These are phyloP conservation scores for Drosophila anomalata DNA, from an alignment of 2,888 invertebrate genomes.

Conservation along the genomic window DNA sequence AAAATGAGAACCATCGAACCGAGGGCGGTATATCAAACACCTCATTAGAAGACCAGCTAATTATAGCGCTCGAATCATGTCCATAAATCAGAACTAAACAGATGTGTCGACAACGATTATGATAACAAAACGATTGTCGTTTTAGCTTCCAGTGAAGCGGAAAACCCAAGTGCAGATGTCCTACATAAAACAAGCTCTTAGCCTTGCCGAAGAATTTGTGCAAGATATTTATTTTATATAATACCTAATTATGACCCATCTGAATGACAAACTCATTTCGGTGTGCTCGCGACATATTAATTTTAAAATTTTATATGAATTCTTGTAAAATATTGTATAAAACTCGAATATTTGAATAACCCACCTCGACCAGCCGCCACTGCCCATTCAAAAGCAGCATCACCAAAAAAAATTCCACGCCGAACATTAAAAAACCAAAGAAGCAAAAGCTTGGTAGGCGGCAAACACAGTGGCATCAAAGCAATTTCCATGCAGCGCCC, in stretches of 20 bases:
- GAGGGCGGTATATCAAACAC: conserved; percentile 49
- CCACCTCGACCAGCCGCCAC: conserved; percentile 58
- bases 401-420: conserved; percentile 67
- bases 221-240: conserved; percentile 56
- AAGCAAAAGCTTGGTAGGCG: conserved; percentile 71
- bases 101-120: conserved; percentile 39
- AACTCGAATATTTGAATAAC: conserved; percentile 73
- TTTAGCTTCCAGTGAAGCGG: conserved; percentile 21
- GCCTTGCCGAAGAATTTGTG: conserved; percentile 71
- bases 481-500: conserved; percentile 62
- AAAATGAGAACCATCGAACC: neutral
- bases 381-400: conserved; percentile 64
- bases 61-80: conserved; percentile 41
- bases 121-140: conserved; percentile 28
- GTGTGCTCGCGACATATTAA: conserved; percentile 69
- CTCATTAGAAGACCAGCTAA: conserved; percentile 30
- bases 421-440: conserved; percentile 68
- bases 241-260: conserved; percentile 72
- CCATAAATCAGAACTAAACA: conserved; percentile 60
- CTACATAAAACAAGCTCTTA: conserved; percentile 69
- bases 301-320: conserved; percentile 74
- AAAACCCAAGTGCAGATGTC: conserved; percentile 53
- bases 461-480: conserved; percentile 75
- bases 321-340: conserved; percentile 76
- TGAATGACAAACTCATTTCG: conserved; percentile 59